These are phyloP conservation scores for Hippotragus niger DNA, from an alignment of 2,113 vertebrate species.

Conservation along the genomic window DNA sequence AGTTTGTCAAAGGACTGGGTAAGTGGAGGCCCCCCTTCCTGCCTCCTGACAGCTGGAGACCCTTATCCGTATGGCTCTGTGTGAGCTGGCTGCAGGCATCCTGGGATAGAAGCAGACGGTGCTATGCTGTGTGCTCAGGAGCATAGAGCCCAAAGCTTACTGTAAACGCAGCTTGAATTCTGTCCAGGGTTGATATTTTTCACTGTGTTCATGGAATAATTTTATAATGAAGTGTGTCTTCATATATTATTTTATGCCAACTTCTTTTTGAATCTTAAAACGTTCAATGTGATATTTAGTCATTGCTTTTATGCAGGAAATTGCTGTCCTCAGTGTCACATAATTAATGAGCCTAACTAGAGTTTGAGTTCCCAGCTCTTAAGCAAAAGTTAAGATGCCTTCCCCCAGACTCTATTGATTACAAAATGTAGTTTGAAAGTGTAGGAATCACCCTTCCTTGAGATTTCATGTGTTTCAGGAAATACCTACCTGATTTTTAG, in stretches of 20 bases:
- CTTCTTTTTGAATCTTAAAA: not conserved
- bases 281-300: not conserved
- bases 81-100: not conserved
- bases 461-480: not conserved
- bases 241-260: not conserved
- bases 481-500: not conserved
- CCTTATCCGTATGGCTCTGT: not conserved
- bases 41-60: not conserved
- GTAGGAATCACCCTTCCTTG: not conserved
- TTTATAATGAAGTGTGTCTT: not conserved
- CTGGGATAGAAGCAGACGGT: not conserved
- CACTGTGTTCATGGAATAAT: not conserved
- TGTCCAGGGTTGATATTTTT: not conserved
- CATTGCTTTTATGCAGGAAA: not conserved
- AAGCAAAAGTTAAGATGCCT: not conserved
- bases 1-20: constrained; percentile 99
- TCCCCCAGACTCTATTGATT: not conserved
- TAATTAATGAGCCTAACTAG: not conserved
- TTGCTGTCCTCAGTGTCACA: not conserved
- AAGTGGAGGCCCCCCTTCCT: constrained; percentile 37
- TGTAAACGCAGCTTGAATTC: not conserved
- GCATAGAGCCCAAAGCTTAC: not conserved
- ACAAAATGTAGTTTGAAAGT: not conserved
- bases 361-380: not conserved
- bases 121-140: not conserved